Evolutionary conservation across 2,797 vertebrate genomes (phyloP).

Genomic region (Enteromius radiatus): DNA sequence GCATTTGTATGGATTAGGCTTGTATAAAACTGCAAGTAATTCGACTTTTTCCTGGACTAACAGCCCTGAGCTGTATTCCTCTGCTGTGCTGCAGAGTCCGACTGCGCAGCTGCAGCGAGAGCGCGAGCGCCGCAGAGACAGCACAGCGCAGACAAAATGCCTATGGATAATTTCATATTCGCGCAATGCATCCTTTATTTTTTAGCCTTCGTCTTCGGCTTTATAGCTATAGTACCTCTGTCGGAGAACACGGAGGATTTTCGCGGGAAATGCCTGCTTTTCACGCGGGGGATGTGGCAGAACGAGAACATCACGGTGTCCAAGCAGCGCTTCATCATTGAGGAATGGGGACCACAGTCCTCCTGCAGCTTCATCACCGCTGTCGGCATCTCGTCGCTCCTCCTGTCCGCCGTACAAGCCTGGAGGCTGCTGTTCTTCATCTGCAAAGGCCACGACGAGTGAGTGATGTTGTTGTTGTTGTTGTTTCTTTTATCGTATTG

Average conservation of each 20-base stretch:
- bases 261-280: conserved; percentile 92
- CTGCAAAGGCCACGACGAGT: conserved; percentile 97
- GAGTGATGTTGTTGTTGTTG: no score
- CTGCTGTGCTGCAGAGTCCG: conserved; percentile 62
- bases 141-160: conserved; percentile 79
- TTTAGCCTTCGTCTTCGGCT: conserved; percentile 91
- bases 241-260: conserved; percentile 93
- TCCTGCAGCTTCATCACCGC: conserved; percentile 95
- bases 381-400: conserved; percentile 88
- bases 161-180: conserved; percentile 88
- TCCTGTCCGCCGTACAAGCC: conserved; percentile 92
- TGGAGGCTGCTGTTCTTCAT: conserved; percentile 94
- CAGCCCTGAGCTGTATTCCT: conserved; percentile 30
- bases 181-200: conserved; percentile 91
- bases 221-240: conserved; percentile 91
- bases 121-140: conserved; percentile 49
- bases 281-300: conserved; percentile 97
- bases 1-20: not conserved
- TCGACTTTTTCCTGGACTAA: no score
- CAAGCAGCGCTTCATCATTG: conserved; percentile 93
- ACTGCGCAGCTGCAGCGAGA: conserved; percentile 77
- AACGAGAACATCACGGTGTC: conserved; percentile 95
- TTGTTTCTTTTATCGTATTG: not conserved
- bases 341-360: conserved; percentile 94
- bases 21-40: not conserved